Evolutionary conservation across 1,140 invertebrate species (phyloP).

Genomic region (Drosophila nigrodunni): DNA sequence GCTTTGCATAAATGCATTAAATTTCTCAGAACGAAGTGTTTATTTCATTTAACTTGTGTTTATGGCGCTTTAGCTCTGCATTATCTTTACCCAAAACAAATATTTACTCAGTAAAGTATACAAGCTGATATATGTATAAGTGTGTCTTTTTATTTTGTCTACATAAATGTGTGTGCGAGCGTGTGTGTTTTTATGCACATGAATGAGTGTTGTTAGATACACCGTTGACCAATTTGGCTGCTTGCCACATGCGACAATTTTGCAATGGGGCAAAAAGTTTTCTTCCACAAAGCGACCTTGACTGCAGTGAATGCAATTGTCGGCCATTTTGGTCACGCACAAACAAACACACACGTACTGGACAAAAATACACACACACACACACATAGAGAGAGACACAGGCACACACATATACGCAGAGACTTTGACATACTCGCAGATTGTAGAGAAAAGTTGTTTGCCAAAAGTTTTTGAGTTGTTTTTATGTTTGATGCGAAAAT

Average conservation of each 20-base stretch:
- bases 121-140: background rate
- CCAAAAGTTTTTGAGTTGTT: constrained; percentile 50
- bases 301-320: constrained; percentile 61
- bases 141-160: background rate
- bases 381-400: background rate
- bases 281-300: constrained; percentile 54
- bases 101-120: background rate
- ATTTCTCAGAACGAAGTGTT: too few relatives aligned
- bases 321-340: constrained; percentile 32
- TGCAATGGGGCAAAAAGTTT: constrained; percentile 15
- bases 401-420: background rate
- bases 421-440: background rate
- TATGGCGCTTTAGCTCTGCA: background rate
- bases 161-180: background rate
- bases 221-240: constrained; percentile 55
- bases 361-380: constrained; percentile 1
- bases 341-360: constrained; percentile 1
- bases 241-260: constrained; percentile 46
- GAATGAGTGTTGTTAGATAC: background rate
- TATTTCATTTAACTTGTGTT: too few relatives aligned
- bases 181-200: background rate
- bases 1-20: too few relatives aligned
- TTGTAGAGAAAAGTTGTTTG: constrained; percentile 44
- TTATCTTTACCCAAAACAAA: background rate
- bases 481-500: constrained; percentile 69